Evolutionary conservation across 2,113 vertebrate species (phyloP).

Genomic region (Lynx canadensis): DNA sequence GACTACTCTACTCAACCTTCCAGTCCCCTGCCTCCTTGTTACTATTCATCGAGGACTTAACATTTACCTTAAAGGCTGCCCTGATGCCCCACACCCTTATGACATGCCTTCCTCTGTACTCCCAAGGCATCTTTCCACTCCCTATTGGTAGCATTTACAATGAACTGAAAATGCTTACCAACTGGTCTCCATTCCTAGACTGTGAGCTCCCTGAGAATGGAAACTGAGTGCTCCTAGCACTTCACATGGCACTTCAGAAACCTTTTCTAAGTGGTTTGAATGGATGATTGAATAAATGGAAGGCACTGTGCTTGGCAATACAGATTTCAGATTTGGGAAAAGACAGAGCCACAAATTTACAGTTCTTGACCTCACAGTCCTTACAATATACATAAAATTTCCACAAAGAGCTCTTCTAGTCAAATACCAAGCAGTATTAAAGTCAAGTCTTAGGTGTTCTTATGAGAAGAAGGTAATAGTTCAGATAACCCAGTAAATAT

Average conservation of each 20-base stretch:
- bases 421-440: conserved; percentile 2
- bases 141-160: not conserved
- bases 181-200: not conserved
- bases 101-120: not conserved
- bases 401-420: not conserved
- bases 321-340: not conserved
- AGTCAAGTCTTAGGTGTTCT: not conserved
- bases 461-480: not conserved
- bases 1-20: no score
- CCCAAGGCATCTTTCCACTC: not conserved
- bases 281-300: not conserved
- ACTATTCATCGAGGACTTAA: not conserved
- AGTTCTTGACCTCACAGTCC: not conserved
- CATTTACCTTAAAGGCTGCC: not conserved
- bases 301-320: not conserved
- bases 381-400: not conserved
- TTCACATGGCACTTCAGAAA: not conserved
- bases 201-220: not conserved
- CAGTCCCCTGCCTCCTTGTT: not conserved
- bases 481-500: not conserved
- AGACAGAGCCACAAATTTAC: not conserved
- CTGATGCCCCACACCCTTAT: not conserved
- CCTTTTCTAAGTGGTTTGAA: not conserved
- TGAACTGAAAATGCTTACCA: not conserved
- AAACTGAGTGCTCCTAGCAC: not conserved